Conservation (phyloP, 2,888 invertebrate genomes). For the Noctua janthe region DNA sequence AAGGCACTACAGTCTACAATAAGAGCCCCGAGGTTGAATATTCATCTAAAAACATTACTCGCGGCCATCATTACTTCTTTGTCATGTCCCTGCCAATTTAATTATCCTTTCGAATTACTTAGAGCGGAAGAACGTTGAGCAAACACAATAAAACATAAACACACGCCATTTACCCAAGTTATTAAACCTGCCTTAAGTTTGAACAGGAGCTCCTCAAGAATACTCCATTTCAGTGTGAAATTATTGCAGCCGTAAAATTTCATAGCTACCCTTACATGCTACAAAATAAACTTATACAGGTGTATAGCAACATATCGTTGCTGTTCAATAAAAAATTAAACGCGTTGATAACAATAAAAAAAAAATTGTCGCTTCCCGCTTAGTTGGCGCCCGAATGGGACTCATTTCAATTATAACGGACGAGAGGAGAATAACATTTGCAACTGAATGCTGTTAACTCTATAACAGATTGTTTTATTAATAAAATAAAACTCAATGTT, state of each 20-base stretch:
- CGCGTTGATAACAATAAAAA: slow-evolving; percentile 61
- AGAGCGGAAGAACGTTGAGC: slow-evolving; percentile 29
- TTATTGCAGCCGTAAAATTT: slow-evolving; percentile 64
- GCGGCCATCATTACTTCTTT: slow-evolving; percentile 40
- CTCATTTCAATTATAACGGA: slow-evolving; percentile 63
- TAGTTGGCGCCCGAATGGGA: slow-evolving; percentile 73
- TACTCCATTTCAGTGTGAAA: slow-evolving; percentile 43
- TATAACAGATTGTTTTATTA: slow-evolving; percentile 40
- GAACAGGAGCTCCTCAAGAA: slow-evolving; percentile 48
- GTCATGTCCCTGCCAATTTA: slow-evolving; percentile 45
- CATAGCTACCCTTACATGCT: slow-evolving; percentile 43
- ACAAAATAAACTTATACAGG: slow-evolving; percentile 42
- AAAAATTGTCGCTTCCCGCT: slow-evolving; percentile 58
- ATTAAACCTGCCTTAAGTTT: slow-evolving; percentile 56
- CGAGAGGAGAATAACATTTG: slow-evolving; percentile 43
- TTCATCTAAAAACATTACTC: slow-evolving; percentile 25
- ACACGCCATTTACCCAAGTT: slow-evolving; percentile 54
- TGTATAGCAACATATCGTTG: slow-evolving; percentile 31
- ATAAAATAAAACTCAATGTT: slow-evolving; percentile 35
- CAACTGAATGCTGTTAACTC: slow-evolving; percentile 39
- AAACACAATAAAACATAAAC: slow-evolving; percentile 62
- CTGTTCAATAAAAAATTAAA: slow-evolving; percentile 27
- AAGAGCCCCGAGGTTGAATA: slow-evolving; percentile 22
- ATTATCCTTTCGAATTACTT: slow-evolving; percentile 52
- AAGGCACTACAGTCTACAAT: slow-evolving; percentile 4